These are phyloP conservation scores for Lagocephalus sceleratus DNA, from an alignment of 2,797 vertebrate species.

Conservation along the genomic window DNA sequence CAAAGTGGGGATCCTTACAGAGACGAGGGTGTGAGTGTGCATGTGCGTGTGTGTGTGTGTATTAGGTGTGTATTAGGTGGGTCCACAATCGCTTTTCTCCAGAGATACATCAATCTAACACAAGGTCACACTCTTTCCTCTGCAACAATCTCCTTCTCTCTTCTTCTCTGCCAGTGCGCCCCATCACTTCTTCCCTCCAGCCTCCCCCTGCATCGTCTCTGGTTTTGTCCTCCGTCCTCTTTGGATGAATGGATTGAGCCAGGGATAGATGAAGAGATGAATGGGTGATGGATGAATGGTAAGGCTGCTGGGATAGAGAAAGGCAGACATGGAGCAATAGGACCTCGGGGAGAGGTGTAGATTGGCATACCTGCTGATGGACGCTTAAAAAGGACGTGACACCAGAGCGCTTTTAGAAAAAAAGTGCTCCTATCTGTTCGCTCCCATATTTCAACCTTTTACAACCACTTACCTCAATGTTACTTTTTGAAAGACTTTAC, in stretches of 20 bases:
- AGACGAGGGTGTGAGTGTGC: conserved; percentile 20
- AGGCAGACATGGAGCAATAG: conserved; percentile 50
- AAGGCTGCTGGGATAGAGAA: conserved; percentile 30
- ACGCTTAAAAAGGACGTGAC: conserved; percentile 66
- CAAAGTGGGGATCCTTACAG: conserved; percentile 62
- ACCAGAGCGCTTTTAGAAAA: conserved; percentile 35
- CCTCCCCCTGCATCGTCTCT: conserved; percentile 23
- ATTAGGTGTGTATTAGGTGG: conserved; percentile 10
- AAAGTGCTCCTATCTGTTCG: not conserved
- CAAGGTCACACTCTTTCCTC: conserved; percentile 60
- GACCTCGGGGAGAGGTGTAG: conserved; percentile 47
- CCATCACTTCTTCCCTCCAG: not conserved
- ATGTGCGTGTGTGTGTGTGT: conserved; percentile 5
- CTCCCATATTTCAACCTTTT: conserved; percentile 25
- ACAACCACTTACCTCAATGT: conserved; percentile 14
- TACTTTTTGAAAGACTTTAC: conserved; percentile 8
- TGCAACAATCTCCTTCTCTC: conserved; percentile 21
- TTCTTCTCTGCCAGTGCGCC: conserved; percentile 3
- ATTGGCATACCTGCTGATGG: conserved; percentile 65
- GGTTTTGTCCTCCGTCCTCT: conserved; percentile 41
- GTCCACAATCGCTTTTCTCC: conserved; percentile 57
- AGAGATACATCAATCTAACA: conserved; percentile 68
- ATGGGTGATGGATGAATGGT: conserved; percentile 60
- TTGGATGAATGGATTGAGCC: conserved; percentile 52
- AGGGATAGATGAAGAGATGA: conserved; percentile 38